phyloP scores from a whole-genome alignment of 1,140 invertebrate genomes.

The Pseudomyrmex sp. region DNA sequence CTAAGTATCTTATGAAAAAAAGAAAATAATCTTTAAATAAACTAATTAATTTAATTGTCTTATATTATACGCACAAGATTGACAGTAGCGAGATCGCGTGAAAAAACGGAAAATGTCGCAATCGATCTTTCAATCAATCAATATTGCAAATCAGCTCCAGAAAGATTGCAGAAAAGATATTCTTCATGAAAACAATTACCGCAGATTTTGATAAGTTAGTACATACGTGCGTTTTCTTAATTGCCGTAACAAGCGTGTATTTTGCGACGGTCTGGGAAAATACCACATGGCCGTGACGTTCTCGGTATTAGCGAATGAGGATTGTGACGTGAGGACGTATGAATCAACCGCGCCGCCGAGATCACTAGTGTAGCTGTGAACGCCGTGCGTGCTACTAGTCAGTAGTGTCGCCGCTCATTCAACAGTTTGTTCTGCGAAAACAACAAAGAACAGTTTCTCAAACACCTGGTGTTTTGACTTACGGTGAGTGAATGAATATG shows the following conservation, averaged over 20 bases:
- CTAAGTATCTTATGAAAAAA: too few species aligned
- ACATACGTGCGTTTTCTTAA: neutral
- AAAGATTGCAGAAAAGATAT: slow-evolving; percentile 8
- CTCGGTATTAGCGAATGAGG: slow-evolving; percentile 2
- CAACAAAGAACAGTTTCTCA: neutral
- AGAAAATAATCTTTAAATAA: too few species aligned
- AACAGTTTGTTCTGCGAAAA: neutral
- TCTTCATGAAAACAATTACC: neutral
- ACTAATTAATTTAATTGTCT: too few species aligned
- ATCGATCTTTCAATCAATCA: neutral
- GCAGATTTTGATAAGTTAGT: neutral
- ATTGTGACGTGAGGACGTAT: slow-evolving; percentile 27
- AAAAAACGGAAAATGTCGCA: neutral
- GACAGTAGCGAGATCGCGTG: neutral
- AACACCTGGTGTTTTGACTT: neutral
- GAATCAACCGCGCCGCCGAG: slow-evolving; percentile 25
- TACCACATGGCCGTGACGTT: slow-evolving; percentile 1
- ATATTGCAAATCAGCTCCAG: neutral
- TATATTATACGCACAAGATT: too few species aligned
- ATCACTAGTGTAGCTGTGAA: neutral
- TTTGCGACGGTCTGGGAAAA: slow-evolving; percentile 8
- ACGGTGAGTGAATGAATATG: neutral
- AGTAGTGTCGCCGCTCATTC: neutral
- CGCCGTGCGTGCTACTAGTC: neutral
- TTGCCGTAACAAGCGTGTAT: neutral